Evolutionary conservation across 92 coral and sea anemone species (phyloP).

Genomic region (Parazoanthus darwini): DNA sequence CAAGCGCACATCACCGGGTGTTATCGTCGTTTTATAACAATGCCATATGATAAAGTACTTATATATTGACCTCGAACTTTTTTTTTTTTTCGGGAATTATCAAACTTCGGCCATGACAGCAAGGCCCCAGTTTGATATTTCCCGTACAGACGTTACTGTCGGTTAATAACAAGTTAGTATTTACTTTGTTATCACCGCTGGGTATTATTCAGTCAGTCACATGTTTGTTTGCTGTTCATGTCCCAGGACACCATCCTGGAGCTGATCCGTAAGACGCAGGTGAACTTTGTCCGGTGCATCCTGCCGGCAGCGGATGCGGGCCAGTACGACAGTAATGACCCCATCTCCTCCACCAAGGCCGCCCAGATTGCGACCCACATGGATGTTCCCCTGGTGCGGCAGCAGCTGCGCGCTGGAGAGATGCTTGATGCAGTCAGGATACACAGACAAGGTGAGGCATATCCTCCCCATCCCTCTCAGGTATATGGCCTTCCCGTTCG

Average conservation of each 20-base stretch:
- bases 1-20: no score
- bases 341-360: constrained; percentile 57
- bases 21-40: no score
- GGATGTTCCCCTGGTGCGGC: constrained; percentile 88
- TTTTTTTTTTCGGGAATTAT: no score
- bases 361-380: constrained; percentile 63
- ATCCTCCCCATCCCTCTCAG: not conserved
- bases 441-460: constrained; percentile 89
- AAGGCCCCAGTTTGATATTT: no score
- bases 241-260: constrained; percentile 91
- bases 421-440: constrained; percentile 93
- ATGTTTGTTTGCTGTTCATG: not conserved
- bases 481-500: not conserved
- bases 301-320: constrained; percentile 82
- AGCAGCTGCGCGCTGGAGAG: constrained; percentile 89
- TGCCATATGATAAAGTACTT: no score
- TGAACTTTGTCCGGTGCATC: constrained; percentile 94
- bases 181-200: no score
- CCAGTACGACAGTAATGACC: constrained; percentile 61
- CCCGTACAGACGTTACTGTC: no score
- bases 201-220: not conserved
- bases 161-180: no score
- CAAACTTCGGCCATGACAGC: no score
- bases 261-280: constrained; percentile 95
- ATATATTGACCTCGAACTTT: no score